Base-by-base conservation (phyloP, 2,113 vertebrate genomes). In the Syngnathus floridae region DNA sequence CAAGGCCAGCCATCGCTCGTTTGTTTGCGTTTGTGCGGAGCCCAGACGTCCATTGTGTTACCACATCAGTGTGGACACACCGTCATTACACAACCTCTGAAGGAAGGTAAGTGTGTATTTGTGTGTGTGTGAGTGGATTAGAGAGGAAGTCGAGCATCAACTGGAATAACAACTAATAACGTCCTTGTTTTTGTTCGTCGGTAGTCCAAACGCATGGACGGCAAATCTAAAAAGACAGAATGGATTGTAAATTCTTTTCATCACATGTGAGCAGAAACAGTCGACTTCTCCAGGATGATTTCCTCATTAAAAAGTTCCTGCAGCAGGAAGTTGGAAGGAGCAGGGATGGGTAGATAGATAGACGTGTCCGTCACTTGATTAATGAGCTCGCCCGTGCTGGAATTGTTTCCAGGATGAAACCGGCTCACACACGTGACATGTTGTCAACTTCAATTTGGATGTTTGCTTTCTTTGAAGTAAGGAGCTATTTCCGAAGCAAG, bases 1-100 rank as follows among this genome's bases (percentile, higher is more conserved):
- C 55, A 62, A 52, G 59, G 73, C 40, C 54, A 9, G 12, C 54
- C 43, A 43, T 57, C 7, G 64, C 61, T 38, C 37, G 43, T 38
- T 69, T 58, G 59, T 58, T 59, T 63, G 45, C 55, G 16, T 36
- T 62, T 73, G 57, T 57, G 68, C 35, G 66, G 46, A 67, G 67
- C 41, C 36, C 1, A 54, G 76, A 46, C 64, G 64, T n/a, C 66
- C 51, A 71, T 78, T 35, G 55, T 69, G 76, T 72, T 65, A 13
- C 71, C 19, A 4, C 51, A 66, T 66, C 65, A 31, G 26, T 31
- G 26, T 62, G 65, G 71, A 56, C 61, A 70, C 51, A 19, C 56
- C 80, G 77, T 79, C 82, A 83, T 84, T 79, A 46, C 16, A 55
- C 67, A 67, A 48, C 22, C 19, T 62, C 35, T 38, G 57, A 38